phyloP scores from a whole-genome alignment of 2,888 invertebrate species.

The Phyllotreta striolata region DNA sequence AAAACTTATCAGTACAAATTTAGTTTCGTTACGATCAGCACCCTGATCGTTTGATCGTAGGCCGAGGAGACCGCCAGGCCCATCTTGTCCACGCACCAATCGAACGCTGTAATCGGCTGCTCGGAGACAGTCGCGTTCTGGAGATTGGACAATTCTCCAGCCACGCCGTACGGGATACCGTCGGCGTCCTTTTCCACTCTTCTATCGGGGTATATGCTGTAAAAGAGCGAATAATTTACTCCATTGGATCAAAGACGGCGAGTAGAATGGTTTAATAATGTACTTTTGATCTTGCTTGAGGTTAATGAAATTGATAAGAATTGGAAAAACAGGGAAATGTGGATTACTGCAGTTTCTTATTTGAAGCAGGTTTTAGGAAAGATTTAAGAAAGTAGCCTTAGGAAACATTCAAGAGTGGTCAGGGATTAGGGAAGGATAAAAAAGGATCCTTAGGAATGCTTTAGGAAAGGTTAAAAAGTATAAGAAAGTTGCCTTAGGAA shows the following conservation, averaged over 20 bases:
- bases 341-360: no score
- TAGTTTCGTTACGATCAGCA: conserved; percentile 88
- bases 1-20: conserved; percentile 66
- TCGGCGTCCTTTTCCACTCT: conserved; percentile 75
- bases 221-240: conserved; percentile 21
- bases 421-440: no score
- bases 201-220: conserved; percentile 81
- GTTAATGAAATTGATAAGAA: no score
- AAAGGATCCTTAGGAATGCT: no score
- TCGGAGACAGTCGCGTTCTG: conserved; percentile 84
- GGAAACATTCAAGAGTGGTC: no score
- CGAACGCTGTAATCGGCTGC: conserved; percentile 88
- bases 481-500: no score
- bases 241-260: background rate
- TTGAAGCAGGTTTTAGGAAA: no score
- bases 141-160: conserved; percentile 77
- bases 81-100: conserved; percentile 91
- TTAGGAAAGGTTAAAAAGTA: no score
- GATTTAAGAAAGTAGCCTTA: no score
- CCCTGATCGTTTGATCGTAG: conserved; percentile 89
- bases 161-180: conserved; percentile 76
- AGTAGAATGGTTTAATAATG: no score
- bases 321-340: no score
- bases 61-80: conserved; percentile 89
- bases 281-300: no score